Conservation (phyloP, 1,140 invertebrate species). For the Caenorhabditis tropicalis region DNA sequence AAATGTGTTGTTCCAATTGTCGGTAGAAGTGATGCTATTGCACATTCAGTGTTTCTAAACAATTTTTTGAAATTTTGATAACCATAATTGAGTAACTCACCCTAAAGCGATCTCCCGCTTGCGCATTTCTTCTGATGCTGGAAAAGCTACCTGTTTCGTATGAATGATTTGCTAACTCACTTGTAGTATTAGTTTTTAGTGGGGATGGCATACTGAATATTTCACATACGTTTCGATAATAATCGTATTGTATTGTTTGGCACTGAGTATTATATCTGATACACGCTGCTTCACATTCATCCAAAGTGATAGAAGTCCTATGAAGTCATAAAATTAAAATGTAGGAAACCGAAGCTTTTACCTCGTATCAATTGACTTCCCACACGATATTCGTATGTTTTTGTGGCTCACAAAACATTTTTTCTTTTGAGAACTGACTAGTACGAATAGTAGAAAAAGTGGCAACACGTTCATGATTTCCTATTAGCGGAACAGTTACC, state of each 20-base stretch:
- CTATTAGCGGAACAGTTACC: slow-evolving; percentile 33
- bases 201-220: slow-evolving; percentile 3
- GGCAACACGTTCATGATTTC: slow-evolving; percentile 13
- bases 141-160: neutral
- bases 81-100: neutral
- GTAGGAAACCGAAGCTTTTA: neutral
- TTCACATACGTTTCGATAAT: slow-evolving; percentile 9
- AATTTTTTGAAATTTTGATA: neutral
- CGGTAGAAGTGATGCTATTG: neutral
- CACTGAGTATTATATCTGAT: slow-evolving; percentile 2
- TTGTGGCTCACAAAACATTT: slow-evolving; percentile 37
- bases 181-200: neutral
- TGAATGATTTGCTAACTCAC: neutral
- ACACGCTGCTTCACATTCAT: neutral
- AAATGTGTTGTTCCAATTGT: neutral
- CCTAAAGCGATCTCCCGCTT: neutral
- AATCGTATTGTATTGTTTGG: slow-evolving; percentile 14
- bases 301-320: neutral
- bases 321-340: neutral
- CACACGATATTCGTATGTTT: slow-evolving; percentile 26
- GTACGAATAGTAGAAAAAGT: slow-evolving; percentile 26
- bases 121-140: neutral
- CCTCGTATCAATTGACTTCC: slow-evolving; percentile 17
- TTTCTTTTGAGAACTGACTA: neutral
- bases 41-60: slow-evolving; percentile 6